Evolutionary conservation across 1,140 invertebrate genomes (phyloP), one percentile per base, ranked within the genome.

Genomic region (Drosophila athabasca): DNA sequence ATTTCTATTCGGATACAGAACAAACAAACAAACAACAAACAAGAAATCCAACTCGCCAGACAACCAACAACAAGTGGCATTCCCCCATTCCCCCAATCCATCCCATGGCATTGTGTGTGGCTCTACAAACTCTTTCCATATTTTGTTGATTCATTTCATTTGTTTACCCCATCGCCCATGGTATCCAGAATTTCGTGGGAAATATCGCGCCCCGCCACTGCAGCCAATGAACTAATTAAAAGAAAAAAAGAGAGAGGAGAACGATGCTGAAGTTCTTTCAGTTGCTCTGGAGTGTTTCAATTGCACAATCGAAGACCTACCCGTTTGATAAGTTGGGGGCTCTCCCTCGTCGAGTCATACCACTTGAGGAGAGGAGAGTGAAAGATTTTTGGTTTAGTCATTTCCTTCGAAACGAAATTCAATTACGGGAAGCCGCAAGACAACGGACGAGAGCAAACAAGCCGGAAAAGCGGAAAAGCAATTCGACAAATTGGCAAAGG

Each of bases 141-240:
- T 68, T 68, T 13, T 82, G 83, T 87, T 88, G 75, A 83, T 88
- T 88, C 78, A 87, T 53, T 85, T 87, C 79, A 83, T 87, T 82
- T 87, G 82, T 87, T 87, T 87, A 87, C 70, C 48, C 77, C 55
- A 51, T 60, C 51, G 39, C 17, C 41, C 53, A 35, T 35, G 9
- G 58, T 58, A 59, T 68, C 53, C 68, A 57, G 61, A 70, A 62
- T 69, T 76, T 87, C 82, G 82, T 85, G 82, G 78, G 82, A 85
- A 85, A 74, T 81, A 74, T 81, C 50, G 73, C 81, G 66, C 35
- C 35, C 35, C 13, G 11, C 80, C 66, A 43, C 76, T 53, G 62
- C 76, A 80, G 81, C 76, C 81, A 84, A 87, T 87, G 82, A 85
- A 85, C 81, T 85, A 85, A 85, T 85, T 85, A 87, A 88, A 87